These are phyloP conservation scores for Gorilla gorilla DNA, from an alignment of 2,113 vertebrate species.

Conservation along the genomic window DNA sequence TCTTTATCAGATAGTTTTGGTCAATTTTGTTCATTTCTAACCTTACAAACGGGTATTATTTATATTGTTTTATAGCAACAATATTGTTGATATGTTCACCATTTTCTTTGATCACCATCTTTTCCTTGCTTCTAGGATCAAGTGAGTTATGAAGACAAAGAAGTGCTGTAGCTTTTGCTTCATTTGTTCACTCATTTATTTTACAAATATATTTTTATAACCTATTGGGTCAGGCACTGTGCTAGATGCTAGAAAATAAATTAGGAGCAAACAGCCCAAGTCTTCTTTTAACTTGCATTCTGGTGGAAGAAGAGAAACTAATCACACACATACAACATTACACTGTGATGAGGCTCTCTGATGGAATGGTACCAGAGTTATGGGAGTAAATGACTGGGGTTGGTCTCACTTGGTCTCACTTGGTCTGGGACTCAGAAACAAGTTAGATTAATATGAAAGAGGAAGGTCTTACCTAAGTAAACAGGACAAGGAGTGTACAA, in stretches of 20 bases:
- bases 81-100: background rate
- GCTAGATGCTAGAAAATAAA: background rate
- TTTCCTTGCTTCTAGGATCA: background rate
- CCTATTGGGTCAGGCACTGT: background rate
- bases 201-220: background rate
- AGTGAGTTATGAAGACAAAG: background rate
- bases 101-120: background rate
- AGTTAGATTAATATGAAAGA: background rate
- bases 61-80: background rate
- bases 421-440: background rate
- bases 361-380: background rate
- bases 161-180: background rate
- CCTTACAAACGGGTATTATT: background rate
- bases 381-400: background rate
- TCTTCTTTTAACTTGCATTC: background rate
- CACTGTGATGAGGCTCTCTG: background rate
- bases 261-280: background rate
- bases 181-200: background rate
- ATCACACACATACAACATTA: background rate
- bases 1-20: background rate
- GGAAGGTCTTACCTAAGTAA: background rate
- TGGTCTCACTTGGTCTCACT: no score
- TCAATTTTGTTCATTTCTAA: background rate
- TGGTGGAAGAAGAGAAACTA: background rate
- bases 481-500: background rate